Percentiles rank a stretch among this genome's conserved stretches.
Evolutionary conservation across 2,113 vertebrate genomes (phyloP).

Genomic region (Glareola pratincola): DNA sequence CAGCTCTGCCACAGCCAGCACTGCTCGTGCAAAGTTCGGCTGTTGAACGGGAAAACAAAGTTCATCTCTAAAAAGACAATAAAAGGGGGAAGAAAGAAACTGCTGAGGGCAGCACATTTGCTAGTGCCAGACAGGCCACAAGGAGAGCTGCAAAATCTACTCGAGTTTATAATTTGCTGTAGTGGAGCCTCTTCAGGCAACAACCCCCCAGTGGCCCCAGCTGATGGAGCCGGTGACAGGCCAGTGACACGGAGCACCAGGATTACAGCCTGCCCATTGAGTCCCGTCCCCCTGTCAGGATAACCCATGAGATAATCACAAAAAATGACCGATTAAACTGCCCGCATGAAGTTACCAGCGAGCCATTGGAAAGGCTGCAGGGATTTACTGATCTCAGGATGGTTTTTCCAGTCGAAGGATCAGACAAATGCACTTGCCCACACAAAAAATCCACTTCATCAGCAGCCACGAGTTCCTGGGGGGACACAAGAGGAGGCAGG

Average conservation of each 20-base stretch:
- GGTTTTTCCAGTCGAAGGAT: background rate
- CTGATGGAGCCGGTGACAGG: background rate
- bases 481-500: background rate
- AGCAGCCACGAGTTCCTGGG: accelerated
- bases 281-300: background rate
- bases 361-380: background rate
- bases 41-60: background rate
- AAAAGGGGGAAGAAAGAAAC: background rate
- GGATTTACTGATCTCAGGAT: background rate
- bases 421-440: background rate
- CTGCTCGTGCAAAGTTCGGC: background rate
- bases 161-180: background rate
- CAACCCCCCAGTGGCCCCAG: background rate
- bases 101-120: background rate
- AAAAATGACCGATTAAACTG: background rate
- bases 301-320: background rate
- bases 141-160: background rate
- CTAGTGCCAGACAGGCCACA: background rate
- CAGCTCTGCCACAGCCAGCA: accelerated
- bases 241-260: background rate
- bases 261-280: background rate
- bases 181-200: background rate
- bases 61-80: background rate
- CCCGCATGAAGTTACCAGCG: accelerated
- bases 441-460: background rate